phyloP scores from a whole-genome alignment of 2,113 vertebrate species.

The Himantopus leucocephalus region DNA sequence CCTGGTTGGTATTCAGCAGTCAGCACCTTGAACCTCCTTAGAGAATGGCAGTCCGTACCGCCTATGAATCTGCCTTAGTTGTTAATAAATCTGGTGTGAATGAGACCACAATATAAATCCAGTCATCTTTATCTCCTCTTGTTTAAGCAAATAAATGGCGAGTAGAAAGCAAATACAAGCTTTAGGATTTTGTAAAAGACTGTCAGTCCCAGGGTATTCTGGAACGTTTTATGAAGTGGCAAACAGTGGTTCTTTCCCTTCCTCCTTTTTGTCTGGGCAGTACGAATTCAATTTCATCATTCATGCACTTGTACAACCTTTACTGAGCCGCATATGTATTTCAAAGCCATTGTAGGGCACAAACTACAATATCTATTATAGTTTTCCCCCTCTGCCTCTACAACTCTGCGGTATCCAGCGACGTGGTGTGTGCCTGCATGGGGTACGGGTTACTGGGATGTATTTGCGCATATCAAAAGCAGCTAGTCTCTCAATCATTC shows the following conservation, averaged over 20 bases:
- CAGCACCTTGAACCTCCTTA: background rate
- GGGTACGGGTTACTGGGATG: background rate
- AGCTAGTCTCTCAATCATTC: slow-evolving; percentile 36
- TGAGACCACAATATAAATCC: background rate
- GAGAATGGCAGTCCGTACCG: background rate
- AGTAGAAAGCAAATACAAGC: background rate
- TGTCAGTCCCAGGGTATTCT: background rate
- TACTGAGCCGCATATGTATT: background rate
- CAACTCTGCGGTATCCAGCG: background rate
- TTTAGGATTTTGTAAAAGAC: background rate
- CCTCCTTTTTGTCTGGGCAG: background rate
- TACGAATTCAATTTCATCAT: background rate
- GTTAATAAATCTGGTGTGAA: background rate
- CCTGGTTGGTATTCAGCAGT: background rate
- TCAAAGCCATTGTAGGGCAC: background rate
- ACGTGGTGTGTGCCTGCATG: background rate
- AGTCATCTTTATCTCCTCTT: background rate
- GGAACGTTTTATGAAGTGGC: background rate
- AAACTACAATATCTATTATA: background rate
- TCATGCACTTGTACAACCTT: background rate
- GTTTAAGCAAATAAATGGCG: background rate
- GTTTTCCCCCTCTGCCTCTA: background rate
- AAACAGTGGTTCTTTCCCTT: background rate
- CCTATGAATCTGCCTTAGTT: background rate
- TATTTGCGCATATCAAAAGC: slow-evolving; percentile 48